phyloP scores from a whole-genome alignment of 2,113 vertebrate species.

The Notechis scutatus region DNA sequence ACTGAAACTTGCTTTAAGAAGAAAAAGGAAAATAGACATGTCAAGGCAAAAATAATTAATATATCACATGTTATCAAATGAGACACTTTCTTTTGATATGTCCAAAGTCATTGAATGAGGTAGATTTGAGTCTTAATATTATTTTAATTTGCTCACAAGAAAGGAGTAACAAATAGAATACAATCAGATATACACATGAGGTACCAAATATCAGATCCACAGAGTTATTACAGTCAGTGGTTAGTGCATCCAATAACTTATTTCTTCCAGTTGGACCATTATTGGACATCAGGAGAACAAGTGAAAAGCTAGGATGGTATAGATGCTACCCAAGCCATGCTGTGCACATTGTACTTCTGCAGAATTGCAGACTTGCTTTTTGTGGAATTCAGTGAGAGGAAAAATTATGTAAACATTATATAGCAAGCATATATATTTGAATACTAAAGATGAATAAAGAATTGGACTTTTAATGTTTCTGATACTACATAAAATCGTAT shows the following conservation, averaged over 20 bases:
- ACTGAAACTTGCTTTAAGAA: not conserved
- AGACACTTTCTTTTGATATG: not conserved
- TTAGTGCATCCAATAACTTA: not conserved
- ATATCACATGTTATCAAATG: not conserved
- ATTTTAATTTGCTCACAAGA: not conserved
- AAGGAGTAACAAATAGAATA: not conserved
- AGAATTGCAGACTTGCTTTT: not conserved
- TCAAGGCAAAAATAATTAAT: not conserved
- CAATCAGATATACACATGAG: not conserved
- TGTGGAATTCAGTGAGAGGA: not conserved
- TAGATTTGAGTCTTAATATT: not conserved
- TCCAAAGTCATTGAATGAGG: not conserved
- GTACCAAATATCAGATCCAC: not conserved
- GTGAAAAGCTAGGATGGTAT: not conserved
- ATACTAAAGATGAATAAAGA: not conserved
- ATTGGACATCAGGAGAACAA: not conserved
- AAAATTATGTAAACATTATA: not conserved
- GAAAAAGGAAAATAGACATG: not conserved
- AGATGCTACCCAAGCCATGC: not conserved
- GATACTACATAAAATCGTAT: not conserved
- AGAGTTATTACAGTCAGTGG: not conserved
- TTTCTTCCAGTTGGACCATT: not conserved
- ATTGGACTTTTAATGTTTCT: not conserved
- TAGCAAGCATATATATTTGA: not conserved
- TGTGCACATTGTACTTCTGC: not conserved